phyloP scores from a whole-genome alignment of 2,888 invertebrate species.

The Ditula angustiorana region DNA sequence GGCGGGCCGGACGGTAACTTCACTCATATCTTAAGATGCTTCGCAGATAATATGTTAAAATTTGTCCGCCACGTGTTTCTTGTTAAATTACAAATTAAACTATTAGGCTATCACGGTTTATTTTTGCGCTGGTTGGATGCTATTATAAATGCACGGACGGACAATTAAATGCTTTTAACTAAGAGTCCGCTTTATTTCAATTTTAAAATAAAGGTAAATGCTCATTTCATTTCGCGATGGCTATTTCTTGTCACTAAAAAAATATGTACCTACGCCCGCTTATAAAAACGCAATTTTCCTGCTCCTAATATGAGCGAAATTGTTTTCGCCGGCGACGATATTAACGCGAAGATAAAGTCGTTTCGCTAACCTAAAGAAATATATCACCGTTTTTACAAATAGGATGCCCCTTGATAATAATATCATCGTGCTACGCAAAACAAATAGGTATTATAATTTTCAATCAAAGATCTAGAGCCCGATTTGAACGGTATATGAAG shows the following conservation, averaged over 20 bases:
- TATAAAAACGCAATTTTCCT: constrained; percentile 56
- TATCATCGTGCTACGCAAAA: constrained; percentile 5
- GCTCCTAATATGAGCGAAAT: constrained; percentile 61
- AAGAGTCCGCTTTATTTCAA: background rate
- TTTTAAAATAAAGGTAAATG: constrained; percentile 15
- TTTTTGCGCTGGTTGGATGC: too few relatives aligned
- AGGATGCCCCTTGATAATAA: constrained; percentile 18
- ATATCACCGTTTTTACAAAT: constrained; percentile 43
- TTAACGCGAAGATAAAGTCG: constrained; percentile 54
- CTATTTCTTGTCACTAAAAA: constrained; percentile 50
- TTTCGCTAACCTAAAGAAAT: constrained; percentile 47
- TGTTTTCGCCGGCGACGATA: constrained; percentile 60
- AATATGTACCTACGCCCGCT: constrained; percentile 44
- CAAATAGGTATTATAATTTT: constrained; percentile 31
- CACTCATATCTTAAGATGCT: too few relatives aligned
- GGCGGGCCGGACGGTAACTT: too few relatives aligned
- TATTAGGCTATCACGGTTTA: too few relatives aligned
- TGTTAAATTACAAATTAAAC: too few relatives aligned
- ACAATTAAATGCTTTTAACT: background rate
- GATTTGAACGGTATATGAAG: background rate
- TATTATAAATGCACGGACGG: constrained; percentile 24
- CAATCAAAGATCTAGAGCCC: background rate
- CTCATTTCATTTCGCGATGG: constrained; percentile 44
- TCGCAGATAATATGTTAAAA: too few relatives aligned
- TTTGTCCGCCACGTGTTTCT: too few relatives aligned